phyloP scores from a whole-genome alignment of 2,888 invertebrate genomes.

The Epistrophella euchroma region DNA sequence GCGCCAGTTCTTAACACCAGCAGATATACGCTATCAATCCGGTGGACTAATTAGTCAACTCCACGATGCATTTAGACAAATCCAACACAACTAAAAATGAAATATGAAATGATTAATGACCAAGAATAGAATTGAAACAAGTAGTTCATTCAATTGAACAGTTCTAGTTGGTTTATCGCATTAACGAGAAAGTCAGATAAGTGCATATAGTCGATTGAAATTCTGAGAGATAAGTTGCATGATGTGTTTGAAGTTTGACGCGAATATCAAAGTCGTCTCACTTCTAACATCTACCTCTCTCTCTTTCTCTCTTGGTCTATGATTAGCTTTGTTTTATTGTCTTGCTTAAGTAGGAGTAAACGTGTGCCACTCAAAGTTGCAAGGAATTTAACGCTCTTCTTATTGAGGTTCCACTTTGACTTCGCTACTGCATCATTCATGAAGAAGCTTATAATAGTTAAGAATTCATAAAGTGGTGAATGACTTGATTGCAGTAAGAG shows the following conservation, averaged over 20 bases:
- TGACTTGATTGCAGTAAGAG: constrained; percentile 32
- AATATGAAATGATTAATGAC: constrained; percentile 51
- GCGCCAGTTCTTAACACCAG: constrained; percentile 39
- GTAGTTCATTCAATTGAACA: constrained; percentile 43
- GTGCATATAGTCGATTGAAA: constrained; percentile 13
- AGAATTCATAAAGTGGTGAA: constrained; percentile 31
- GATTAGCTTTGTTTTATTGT: constrained; percentile 18
- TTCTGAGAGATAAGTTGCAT: constrained; percentile 28
- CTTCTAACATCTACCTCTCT: too few species aligned
- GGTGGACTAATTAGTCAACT: constrained; percentile 54
- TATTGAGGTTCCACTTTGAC: neutral
- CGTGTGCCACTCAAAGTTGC: constrained; percentile 29
- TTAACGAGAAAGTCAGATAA: constrained; percentile 27
- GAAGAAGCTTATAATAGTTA: constrained; percentile 7
- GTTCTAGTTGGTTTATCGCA: constrained; percentile 33
- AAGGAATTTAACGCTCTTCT: constrained; percentile 28
- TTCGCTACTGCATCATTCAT: constrained; percentile 18
- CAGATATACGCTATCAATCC: constrained; percentile 14
- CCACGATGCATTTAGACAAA: constrained; percentile 26
- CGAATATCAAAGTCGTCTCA: neutral
- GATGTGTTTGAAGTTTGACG: neutral
- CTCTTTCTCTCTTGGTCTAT: neutral
- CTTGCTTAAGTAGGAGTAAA: constrained; percentile 33
- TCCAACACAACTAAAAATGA: constrained; percentile 27
- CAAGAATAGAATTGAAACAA: constrained; percentile 9